Evolutionary conservation across 1,140 invertebrate genomes (phyloP).

Genomic region (Tetramorium parvispinum): DNA sequence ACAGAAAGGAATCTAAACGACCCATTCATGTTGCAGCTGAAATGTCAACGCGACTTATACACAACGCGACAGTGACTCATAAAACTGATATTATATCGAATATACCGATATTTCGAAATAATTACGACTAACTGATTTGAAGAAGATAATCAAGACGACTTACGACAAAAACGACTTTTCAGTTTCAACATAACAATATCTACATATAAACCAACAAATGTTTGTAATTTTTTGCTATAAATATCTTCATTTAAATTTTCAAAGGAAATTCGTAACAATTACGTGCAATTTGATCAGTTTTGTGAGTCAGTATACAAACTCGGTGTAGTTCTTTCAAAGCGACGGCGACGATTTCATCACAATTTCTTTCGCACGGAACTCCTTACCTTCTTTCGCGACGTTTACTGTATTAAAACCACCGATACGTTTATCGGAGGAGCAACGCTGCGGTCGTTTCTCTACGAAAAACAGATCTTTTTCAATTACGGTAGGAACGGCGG

Average conservation of each 20-base stretch:
- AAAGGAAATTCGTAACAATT: background rate
- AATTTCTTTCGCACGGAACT: background rate
- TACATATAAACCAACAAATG: background rate
- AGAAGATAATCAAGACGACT: background rate
- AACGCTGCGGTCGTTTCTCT: background rate
- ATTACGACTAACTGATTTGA: background rate
- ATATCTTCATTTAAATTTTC: background rate
- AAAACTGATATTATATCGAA: background rate
- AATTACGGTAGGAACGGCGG: constrained; percentile 78
- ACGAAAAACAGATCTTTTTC: constrained; percentile 81
- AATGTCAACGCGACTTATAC: background rate
- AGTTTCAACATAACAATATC: background rate
- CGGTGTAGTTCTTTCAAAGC: background rate
- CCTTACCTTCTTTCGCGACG: background rate
- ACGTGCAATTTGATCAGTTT: background rate
- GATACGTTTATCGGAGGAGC: constrained; percentile 9
- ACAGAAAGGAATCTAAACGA: background rate
- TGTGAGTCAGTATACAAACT: background rate
- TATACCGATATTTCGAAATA: no score
- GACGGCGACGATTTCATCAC: background rate
- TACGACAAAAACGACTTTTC: background rate
- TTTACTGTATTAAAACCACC: background rate
- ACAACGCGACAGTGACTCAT: no score
- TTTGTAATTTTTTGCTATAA: background rate
- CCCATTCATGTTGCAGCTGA: background rate